Evolutionary conservation across 2,113 vertebrate species (phyloP).

Genomic region (Macaca nemestrina): DNA sequence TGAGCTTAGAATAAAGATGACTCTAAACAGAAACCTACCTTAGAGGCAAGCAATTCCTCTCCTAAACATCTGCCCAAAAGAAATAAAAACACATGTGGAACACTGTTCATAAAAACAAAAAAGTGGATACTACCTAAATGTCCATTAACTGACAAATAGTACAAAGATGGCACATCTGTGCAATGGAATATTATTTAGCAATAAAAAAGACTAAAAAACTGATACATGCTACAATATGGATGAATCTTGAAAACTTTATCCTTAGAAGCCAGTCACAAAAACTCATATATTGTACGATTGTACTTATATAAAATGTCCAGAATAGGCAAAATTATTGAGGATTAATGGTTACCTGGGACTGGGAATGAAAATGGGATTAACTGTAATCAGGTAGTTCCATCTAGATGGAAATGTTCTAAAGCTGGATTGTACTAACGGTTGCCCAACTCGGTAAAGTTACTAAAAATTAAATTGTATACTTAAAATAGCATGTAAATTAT

Average conservation of each 20-base stretch:
- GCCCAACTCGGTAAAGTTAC: background rate
- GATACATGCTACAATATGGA: background rate
- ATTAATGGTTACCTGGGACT: background rate
- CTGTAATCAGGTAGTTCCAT: background rate
- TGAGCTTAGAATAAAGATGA: background rate
- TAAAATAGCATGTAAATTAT: background rate
- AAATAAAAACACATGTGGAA: background rate
- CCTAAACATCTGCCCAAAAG: background rate
- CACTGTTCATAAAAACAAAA: background rate
- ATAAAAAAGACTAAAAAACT: background rate
- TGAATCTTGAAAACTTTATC: background rate
- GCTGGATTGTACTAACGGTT: background rate
- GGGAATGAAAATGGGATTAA: background rate
- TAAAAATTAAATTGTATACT: background rate
- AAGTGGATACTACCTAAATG: background rate
- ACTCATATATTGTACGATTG: background rate
- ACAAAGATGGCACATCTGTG: background rate
- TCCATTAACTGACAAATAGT: background rate
- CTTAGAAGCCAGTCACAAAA: background rate
- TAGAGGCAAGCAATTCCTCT: background rate
- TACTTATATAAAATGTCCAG: background rate
- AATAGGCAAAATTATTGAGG: background rate
- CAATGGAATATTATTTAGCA: background rate
- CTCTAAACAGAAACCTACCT: background rate
- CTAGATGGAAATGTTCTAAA: background rate